Percentiles rank a stretch among this genome's conserved stretches.
Conservation (phyloP, 2,113 vertebrate genomes). For the Corapipo altera region DNA sequence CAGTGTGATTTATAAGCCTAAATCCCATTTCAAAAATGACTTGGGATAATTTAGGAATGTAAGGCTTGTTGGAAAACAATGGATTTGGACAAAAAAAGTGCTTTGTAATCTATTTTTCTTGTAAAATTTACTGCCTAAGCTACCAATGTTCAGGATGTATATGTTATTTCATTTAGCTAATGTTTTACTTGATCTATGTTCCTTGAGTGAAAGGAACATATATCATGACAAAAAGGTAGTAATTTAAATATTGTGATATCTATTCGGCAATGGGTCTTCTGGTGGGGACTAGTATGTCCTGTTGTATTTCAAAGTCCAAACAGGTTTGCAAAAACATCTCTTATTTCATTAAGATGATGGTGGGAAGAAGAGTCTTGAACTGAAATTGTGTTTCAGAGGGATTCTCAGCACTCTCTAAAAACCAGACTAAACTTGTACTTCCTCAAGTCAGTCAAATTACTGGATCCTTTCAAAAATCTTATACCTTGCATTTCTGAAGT, state of each 20-base stretch:
- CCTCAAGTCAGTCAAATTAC: neutral
- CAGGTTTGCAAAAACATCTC: neutral
- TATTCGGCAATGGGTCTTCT: neutral
- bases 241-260: neutral
- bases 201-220: neutral
- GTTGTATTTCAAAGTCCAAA: neutral
- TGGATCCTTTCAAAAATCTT: neutral
- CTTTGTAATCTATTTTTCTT: neutral
- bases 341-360: neutral
- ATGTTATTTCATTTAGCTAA: conserved; percentile 6
- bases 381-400: neutral
- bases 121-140: neutral
- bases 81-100: neutral
- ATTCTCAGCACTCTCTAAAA: neutral
- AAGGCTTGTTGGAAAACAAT: neutral
- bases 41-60: neutral
- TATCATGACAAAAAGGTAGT: neutral
- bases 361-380: neutral
- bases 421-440: neutral
- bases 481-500: neutral
- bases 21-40: neutral
- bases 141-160: neutral
- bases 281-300: neutral
- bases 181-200: neutral
- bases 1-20: neutral